Conservation (phyloP, 1,140 invertebrate species). For the Bombus superbus region DNA sequence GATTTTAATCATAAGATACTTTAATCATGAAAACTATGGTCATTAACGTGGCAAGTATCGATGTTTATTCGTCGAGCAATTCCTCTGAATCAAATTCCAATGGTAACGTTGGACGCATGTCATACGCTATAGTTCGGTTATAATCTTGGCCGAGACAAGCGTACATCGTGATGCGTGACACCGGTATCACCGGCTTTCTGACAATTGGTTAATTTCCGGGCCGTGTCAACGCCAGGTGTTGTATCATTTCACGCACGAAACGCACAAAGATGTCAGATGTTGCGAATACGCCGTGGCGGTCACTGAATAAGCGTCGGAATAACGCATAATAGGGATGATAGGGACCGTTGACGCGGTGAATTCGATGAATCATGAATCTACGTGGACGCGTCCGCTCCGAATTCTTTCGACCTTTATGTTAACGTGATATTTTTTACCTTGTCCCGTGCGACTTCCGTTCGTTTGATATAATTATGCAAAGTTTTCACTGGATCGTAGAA, state of each 20-base stretch:
- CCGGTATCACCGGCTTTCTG: constrained; percentile 6
- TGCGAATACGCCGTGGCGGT: constrained; percentile 12
- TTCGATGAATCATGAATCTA: constrained; percentile 9
- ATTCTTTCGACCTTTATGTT: neutral
- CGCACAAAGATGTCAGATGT: constrained; percentile 49
- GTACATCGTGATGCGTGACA: constrained; percentile 3
- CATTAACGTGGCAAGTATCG: neutral
- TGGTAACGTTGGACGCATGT: neutral
- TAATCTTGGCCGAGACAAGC: neutral
- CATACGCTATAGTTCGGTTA: neutral
- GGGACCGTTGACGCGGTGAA: neutral
- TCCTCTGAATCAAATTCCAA: neutral
- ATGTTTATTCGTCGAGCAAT: neutral
- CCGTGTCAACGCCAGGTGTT: constrained; percentile 51
- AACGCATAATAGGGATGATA: neutral
- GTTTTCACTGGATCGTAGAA: too few species aligned
- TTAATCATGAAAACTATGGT: too few species aligned
- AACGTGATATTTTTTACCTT: neutral
- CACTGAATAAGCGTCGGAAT: neutral
- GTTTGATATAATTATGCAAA: neutral
- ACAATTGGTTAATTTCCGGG: constrained; percentile 62
- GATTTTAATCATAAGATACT: too few species aligned
- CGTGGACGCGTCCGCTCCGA: neutral
- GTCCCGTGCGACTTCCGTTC: neutral
- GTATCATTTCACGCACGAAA: constrained; percentile 33